Conservation (phyloP, 2,797 vertebrate species). For the Chanos chanos region DNA sequence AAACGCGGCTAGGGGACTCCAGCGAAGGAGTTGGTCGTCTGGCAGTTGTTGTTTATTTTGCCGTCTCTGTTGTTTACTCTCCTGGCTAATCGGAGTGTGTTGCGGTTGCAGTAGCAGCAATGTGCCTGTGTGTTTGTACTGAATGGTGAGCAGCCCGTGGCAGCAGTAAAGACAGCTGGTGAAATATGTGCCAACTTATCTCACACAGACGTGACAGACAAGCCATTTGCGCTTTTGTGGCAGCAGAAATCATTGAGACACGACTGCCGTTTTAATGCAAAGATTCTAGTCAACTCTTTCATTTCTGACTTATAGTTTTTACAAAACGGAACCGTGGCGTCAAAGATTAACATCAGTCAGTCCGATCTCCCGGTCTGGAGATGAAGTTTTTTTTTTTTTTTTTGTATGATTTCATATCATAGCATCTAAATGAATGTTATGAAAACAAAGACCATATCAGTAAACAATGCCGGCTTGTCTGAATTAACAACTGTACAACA, state of each 20-base stretch:
- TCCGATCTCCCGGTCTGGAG: constrained; percentile 3
- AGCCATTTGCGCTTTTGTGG: constrained; percentile 33
- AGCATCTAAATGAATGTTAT: constrained; percentile 27
- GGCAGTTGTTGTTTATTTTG: background rate
- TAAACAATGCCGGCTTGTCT: constrained; percentile 28
- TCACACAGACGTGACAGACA: constrained; percentile 32
- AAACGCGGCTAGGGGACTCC: too few relatives aligned
- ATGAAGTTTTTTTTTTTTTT: too few relatives aligned
- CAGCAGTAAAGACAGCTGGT: constrained; percentile 38
- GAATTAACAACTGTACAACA: background rate
- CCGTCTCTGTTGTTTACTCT: background rate
- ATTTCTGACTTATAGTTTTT: constrained; percentile 17
- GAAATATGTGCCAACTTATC: constrained; percentile 38
- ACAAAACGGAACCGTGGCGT: constrained; percentile 12
- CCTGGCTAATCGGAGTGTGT: background rate
- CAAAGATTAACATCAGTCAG: constrained; percentile 28
- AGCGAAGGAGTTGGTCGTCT: too few relatives aligned
- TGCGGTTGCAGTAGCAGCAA: background rate
- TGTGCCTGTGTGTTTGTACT: constrained; percentile 16
- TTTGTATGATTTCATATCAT: constrained; percentile 12
- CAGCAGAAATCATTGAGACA: constrained; percentile 30
- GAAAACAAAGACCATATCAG: constrained; percentile 28
- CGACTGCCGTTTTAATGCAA: constrained; percentile 26
- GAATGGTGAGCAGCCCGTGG: constrained; percentile 13
- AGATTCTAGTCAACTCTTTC: constrained; percentile 15